Base-by-base conservation (phyloP, 2,797 vertebrate species). In the Dermochelys coriacea region DNA sequence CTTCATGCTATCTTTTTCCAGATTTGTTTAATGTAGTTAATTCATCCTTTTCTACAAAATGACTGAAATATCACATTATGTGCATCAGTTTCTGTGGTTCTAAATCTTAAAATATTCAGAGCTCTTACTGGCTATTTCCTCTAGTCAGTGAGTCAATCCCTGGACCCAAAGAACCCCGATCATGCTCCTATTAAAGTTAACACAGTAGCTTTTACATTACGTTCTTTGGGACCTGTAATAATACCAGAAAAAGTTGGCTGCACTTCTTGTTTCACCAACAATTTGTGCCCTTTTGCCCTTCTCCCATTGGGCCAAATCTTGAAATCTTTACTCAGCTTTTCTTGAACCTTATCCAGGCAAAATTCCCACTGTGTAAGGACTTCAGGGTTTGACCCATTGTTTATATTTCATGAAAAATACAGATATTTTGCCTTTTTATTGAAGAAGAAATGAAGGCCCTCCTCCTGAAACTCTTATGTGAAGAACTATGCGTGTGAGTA, bases 21-120 rank as follows among this genome's bases (percentile, higher is more conserved):
- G 89, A 84, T 94, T 95, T 96, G 95, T 95, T 93, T n/a, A n/a
- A 90, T 94, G 90, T 88, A 68, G 29, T 3, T 85, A 94, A 94
- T 82, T 75, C 8, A 61, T 78, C 82, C 93, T 82, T 6, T 90
- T 92, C 75, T 79, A 61, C 37, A 77, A 27, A 75, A 75, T n/a
- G 34, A n/a, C 61, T 25, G 55, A 85, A 86, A 55, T 23, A 82
- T 90, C 31, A 91, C 34, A 41, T 57, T 55, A 86, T 81, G 82
- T 84, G 51, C 34, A 34, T 49, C 86, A 74, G 82, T 95, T 90
- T 55, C 89, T 85, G 57, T 92, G 47, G 37, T 75, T 27, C 83
- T 85, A 88, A 91, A 91, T 93, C 41, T 85, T 93, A 71, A 95
- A 97, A 90, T 91, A 92, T 93, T 95, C 2, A 64, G 82, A 34